phyloP scores from a whole-genome alignment of 2,797 vertebrate genomes.

The Pteropus rufus region DNA sequence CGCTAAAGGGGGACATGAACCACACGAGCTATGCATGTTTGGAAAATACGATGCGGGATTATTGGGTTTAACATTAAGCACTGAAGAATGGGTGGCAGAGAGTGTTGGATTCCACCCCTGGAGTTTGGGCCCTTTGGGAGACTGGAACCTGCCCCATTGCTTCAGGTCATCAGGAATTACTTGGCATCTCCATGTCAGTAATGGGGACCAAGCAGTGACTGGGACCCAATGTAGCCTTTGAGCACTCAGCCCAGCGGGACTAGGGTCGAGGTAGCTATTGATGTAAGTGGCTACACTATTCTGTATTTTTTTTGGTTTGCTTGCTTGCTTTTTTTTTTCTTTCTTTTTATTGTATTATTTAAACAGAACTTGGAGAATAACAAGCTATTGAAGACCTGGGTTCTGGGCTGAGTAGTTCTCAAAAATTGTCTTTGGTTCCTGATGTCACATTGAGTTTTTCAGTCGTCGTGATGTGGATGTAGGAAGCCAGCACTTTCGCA shows the following conservation, averaged over 20 bases:
- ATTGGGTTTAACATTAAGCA: not conserved
- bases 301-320: not conserved
- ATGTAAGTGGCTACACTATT: not conserved
- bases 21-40: not conserved
- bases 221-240: not conserved
- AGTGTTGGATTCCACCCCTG: not conserved
- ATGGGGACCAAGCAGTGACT: not conserved
- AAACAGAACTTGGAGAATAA: not conserved
- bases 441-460: not conserved
- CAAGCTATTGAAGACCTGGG: not conserved
- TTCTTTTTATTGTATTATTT: not conserved
- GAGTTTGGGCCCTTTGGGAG: not conserved
- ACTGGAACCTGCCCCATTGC: not conserved
- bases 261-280: not conserved
- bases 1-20: rapidly evolving
- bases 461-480: not conserved
- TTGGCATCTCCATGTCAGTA: rapidly evolving
- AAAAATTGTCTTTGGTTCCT: not conserved
- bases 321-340: too few relatives aligned
- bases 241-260: not conserved
- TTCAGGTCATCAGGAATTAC: not conserved
- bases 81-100: not conserved
- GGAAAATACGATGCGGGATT: not conserved
- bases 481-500: constrained; percentile 30
- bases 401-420: not conserved